phyloP scores from a whole-genome alignment of 2,113 vertebrate genomes.

The Ursus arctos region DNA sequence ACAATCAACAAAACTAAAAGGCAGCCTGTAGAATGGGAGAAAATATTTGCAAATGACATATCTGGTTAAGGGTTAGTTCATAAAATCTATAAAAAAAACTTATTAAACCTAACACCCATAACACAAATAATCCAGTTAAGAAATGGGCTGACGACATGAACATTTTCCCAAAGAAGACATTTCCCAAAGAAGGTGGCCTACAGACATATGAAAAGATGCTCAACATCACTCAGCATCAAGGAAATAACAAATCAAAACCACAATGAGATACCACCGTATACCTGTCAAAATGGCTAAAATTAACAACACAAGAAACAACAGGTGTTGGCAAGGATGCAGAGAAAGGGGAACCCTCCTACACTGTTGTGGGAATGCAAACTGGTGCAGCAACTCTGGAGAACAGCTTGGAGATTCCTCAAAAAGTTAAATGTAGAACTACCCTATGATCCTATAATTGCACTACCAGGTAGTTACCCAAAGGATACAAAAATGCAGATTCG shows the following conservation, averaged over 20 bases:
- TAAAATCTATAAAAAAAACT: background rate
- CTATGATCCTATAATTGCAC: background rate
- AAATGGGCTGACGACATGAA: background rate
- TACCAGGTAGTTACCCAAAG: background rate
- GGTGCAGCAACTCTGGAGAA: background rate
- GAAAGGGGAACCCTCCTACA: too few relatives aligned
- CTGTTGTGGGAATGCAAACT: too few relatives aligned
- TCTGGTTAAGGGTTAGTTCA: background rate
- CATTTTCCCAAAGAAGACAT: background rate
- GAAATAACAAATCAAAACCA: too few relatives aligned
- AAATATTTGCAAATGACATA: background rate
- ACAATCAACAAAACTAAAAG: background rate
- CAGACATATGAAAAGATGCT: background rate
- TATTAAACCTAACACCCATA: background rate
- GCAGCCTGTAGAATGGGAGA: background rate
- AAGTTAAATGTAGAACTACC: background rate
- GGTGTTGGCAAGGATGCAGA: too few relatives aligned
- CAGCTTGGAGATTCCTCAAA: background rate
- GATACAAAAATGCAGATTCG: background rate
- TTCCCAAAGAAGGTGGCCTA: background rate
- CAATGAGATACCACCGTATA: too few relatives aligned
- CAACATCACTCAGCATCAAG: too few relatives aligned
- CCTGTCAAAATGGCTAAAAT: too few relatives aligned
- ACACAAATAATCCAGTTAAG: background rate
- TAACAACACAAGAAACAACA: too few relatives aligned